These are phyloP conservation scores for Drosophila anceps DNA, from an alignment of 2,888 invertebrate genomes.

Conservation along the genomic window DNA sequence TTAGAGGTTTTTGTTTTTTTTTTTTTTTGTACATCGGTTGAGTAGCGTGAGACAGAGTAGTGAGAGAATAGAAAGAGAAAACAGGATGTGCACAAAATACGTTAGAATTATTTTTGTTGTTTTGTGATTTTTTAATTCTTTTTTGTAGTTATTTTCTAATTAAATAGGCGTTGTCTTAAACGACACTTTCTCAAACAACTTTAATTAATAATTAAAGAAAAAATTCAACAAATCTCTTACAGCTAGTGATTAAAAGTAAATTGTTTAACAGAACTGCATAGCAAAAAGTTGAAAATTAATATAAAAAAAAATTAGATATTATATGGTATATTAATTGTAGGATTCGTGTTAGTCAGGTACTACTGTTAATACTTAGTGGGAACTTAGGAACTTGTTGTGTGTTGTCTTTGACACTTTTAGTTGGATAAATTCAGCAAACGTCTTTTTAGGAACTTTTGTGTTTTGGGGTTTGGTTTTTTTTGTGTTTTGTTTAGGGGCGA, in stretches of 20 bases:
- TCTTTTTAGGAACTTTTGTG: conserved; percentile 47
- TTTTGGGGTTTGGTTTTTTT: conserved; percentile 5
- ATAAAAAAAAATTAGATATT: conserved; percentile 18
- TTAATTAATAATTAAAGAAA: conserved; percentile 54
- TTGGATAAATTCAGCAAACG: conserved; percentile 64
- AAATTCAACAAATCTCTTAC: conserved; percentile 69
- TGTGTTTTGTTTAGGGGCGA: conserved; percentile 15
- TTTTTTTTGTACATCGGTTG: conserved; percentile 74
- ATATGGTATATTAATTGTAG: conserved; percentile 19
- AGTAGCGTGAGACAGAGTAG: conserved; percentile 82
- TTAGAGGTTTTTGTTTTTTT: conserved; percentile 56
- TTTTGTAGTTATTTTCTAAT: conserved; percentile 62
- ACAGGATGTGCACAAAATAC: conserved; percentile 85
- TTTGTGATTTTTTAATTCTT: conserved; percentile 5
- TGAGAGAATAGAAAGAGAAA: conserved; percentile 84
- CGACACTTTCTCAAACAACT: conserved; percentile 65
- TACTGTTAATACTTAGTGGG: conserved; percentile 33
- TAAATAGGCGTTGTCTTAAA: conserved; percentile 56
- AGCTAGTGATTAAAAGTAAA: conserved; percentile 62
- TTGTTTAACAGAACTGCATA: conserved; percentile 71
- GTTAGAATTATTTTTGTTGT: conserved; percentile 83
- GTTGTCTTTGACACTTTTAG: conserved; percentile 59
- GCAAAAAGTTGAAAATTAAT: conserved; percentile 60
- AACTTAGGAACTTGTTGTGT: conserved; percentile 58
- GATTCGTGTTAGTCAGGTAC: conserved; percentile 28